Base-by-base conservation (phyloP, 1,140 invertebrate species). In the Mercenaria mercenaria region DNA sequence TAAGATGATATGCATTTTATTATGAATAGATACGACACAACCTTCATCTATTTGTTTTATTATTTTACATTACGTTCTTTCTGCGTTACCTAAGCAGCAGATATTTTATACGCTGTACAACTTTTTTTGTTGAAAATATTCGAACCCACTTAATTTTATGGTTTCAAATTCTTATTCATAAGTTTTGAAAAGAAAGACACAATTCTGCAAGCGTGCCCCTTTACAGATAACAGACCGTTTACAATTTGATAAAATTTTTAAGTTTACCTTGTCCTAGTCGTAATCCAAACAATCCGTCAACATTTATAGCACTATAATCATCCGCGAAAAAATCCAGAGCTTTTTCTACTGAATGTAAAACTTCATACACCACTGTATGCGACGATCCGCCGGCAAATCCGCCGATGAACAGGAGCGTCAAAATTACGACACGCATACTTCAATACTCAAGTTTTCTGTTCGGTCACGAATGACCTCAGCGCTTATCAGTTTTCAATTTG, bases 211-310 rank as follows among this genome's bases (percentile, higher is more conserved):
- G 15, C 43, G 43, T 47, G 43, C 15, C 43, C 43, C 43, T 47
- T 47, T 47, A 29, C 1, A 64, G 59, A 64, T 64, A 64, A 64
- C 26, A 29, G 8, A 29, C 1, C 6, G 59, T 26, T 29, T 29
- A 29, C 26, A 29, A 20, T n/a, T 64, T 29, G 59, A 64, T 64
- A 64, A 64, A 26, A 64, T n/a, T 64, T 1, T 64, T 64, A n/a
- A 26, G 10, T 64, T 69, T 77, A 92, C 92, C 92, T 91, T 93
- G 90, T 37, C 86, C 92, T 0, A 93, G n/a, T 88, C 91, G 56
- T 29, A 93, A 52, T 37, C 92, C 92, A 90, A 92, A 93, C 18
- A 93, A 83, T 29, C 92, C 92, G 72, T 93, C 92, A 20, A 93
- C 85, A 59, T 93, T 93, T 64, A 93, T 85, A 67, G 84, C 74